Evolutionary conservation across 2,113 vertebrate species (phyloP), one percentile per base, ranked within the genome.

Genomic region (Scophthalmus maximus): DNA sequence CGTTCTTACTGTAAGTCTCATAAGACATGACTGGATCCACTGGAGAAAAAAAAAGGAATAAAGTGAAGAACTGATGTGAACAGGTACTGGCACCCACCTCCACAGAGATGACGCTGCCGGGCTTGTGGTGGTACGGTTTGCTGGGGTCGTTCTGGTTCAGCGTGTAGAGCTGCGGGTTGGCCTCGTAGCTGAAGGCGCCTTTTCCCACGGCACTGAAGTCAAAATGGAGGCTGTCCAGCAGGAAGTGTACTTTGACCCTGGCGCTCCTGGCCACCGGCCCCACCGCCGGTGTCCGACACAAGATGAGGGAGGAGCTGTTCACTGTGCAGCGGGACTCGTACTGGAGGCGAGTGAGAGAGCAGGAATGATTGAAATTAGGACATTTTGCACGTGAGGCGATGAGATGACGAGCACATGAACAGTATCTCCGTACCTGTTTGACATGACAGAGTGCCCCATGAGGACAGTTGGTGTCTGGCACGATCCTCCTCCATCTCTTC

Each of bases 71-170:
- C n/a, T 20, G 2, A 40, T 18, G 8, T 4, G 23, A 22, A 49
- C 7, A 42, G 57, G 14, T 60, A 11, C 3, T 9, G 5, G 2
- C 6, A 26, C 44, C 53, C 88, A 97, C 97, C 96, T 99, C 97
- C 1, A 98, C 97, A 32, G 97, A 97, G 55, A 99, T 96, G 91
- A 98, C 95, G 4, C 97, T 99, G 70, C 97, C 96, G 0, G 97
- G 97, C 71, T 97, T 99, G 92, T 98, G 95, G 23, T 96, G 93
- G 89, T 97, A 98, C 0, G 97, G 96, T 3, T 92, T 92, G 83
- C 89, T 92, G 27, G 94, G 94, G 69, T 97, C 95, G 23, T 96
- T 95, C 1, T 89, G 92, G 84, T 96, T 98, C 50, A 98, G 83
- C 0, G 90, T 89, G 71, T 92, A 93, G 30, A 99, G 92, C 34